phyloP scores from a whole-genome alignment of 2,888 invertebrate species.

The Lottia scabra region DNA sequence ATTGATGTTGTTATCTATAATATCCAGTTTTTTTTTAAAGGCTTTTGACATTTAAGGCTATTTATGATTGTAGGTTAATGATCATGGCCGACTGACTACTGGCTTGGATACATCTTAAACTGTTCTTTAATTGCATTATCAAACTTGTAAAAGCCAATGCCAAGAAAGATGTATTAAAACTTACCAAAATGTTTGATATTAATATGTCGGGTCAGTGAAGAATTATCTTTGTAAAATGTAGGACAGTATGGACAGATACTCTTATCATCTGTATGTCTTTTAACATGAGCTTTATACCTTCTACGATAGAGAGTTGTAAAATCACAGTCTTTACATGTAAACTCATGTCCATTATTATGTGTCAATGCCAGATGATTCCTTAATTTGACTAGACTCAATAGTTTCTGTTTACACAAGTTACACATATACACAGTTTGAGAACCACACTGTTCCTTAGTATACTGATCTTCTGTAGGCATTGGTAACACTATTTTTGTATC shows the following conservation, averaged over 20 bases:
- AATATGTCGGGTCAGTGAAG: not conserved
- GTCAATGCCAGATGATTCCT: not conserved
- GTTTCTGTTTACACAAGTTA: not conserved
- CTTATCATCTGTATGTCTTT: not conserved
- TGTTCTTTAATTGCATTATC: no score
- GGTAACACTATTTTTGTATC: no score
- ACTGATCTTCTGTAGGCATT: not conserved
- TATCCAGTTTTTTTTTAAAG: no score
- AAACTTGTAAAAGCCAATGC: no score
- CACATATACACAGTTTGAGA: not conserved
- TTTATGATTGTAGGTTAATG: no score
- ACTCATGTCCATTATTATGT: not conserved
- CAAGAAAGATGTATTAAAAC: no score
- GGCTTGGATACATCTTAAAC: no score
- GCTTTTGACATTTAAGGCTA: no score
- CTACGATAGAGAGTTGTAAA: not conserved
- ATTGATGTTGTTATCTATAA: no score
- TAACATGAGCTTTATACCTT: not conserved
- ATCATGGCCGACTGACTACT: no score
- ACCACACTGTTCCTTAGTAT: not conserved
- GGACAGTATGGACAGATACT: not conserved
- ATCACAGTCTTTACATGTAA: not conserved
- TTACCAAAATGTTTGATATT: conserved; percentile 1
- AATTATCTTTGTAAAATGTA: not conserved
- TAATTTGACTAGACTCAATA: not conserved